Conservation (phyloP, 2,888 invertebrate genomes). For the Chirona hameri region DNA sequence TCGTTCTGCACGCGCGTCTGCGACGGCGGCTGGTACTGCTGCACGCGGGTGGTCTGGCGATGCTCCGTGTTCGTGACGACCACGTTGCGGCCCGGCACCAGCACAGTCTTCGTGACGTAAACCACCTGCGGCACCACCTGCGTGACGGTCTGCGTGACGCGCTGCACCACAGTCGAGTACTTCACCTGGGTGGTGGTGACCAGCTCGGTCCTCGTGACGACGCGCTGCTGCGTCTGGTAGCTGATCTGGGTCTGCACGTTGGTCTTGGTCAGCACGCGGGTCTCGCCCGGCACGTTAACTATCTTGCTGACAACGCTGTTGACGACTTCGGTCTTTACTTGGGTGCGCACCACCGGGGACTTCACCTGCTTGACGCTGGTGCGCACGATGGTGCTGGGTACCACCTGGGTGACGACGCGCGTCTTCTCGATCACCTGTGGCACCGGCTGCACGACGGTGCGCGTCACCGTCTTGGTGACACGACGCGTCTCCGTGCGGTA, state of each 20-base stretch:
- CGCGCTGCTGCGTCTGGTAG: neutral
- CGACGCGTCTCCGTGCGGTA: neutral
- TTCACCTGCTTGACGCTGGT: neutral
- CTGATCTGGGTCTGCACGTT: neutral
- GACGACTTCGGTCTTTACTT: neutral
- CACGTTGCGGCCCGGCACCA: slow-evolving; percentile 33
- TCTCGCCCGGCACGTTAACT: neutral
- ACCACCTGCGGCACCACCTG: slow-evolving; percentile 34
- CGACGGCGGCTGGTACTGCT: slow-evolving; percentile 34
- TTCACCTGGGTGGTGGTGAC: slow-evolving; percentile 32
- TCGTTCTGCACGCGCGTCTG: slow-evolving; percentile 35
- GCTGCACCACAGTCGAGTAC: slow-evolving; percentile 32
- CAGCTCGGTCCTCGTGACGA: neutral
- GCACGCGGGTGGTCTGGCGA: slow-evolving; percentile 34
- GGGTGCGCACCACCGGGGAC: neutral
- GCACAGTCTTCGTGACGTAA: slow-evolving; percentile 33
- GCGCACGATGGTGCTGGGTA: neutral
- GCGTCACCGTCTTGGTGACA: neutral
- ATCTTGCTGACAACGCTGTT: neutral
- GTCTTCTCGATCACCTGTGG: neutral
- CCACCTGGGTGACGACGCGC: neutral
- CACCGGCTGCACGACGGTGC: neutral
- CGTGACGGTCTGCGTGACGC: slow-evolving; percentile 33
- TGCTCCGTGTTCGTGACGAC: slow-evolving; percentile 33
- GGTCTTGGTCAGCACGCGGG: neutral